Evolutionary conservation across 2,113 vertebrate species (phyloP), one percentile per base, ranked within the genome.

Genomic region (Xiphophorus maculatus): DNA sequence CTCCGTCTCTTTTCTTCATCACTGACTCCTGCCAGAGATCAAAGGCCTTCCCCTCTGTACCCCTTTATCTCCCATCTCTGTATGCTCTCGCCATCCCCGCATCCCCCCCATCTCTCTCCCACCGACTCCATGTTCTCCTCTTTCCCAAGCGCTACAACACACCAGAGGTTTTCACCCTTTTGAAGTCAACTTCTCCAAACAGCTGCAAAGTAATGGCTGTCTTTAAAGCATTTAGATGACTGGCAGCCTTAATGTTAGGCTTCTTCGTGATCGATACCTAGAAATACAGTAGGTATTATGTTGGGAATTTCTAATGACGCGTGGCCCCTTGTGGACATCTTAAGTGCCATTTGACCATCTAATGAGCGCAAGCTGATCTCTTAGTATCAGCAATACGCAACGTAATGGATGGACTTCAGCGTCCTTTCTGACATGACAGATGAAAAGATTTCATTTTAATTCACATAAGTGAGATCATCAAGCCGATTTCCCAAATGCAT

Each of bases 121-220:
- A 75, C 29, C 42, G 76, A 77, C 86, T 81, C 79, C 84, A 87
- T 86, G 84, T 89, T 80, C 70, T 66, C 72, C n/a, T 63, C 84
- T 91, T 91, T 90, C 88, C 85, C 87, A 82, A 82, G 77, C 75
- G 63, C 80, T 72, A 42, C 75, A 80, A 84, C 84, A 61, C 79
- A 84, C 88, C 86, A 87, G 83, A 88, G 87, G 72, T 86, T 93
- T 74, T 69, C 8, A 2, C 68, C 74, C 74, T 90, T 91, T 94
- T 94, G 91, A 94, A 91, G 91, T 93, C 66, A 84, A 93, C 88
- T 90, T 91, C 87, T 91, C 80, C 85, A 85, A 89, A 93, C 87
- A 90, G 84, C 63, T 79, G 68, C 77, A 85, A 90, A 92, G 87
- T 87, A 92, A 90, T 83, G 71, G 60, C 79, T 84, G 63, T 74